Evolutionary conservation across 2,797 vertebrate species (phyloP).

Genomic region (Antrozous pallidus): DNA sequence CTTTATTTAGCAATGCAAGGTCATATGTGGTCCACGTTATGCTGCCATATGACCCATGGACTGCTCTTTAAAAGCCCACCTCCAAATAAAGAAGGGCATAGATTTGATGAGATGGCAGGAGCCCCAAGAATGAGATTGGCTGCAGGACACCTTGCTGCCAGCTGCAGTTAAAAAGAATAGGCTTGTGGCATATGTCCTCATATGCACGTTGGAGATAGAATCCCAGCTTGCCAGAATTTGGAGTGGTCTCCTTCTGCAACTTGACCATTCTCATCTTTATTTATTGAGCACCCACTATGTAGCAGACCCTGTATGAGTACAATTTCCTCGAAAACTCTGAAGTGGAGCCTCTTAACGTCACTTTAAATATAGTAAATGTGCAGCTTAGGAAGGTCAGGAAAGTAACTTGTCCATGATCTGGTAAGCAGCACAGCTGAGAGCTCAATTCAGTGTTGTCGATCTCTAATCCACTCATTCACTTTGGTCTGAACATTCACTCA

Average conservation of each 20-base stretch:
- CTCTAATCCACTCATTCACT: background rate
- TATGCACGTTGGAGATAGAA: background rate
- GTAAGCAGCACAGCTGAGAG: background rate
- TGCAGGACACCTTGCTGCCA: background rate
- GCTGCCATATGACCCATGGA: background rate
- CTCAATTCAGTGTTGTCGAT: background rate
- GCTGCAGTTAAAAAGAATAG: background rate
- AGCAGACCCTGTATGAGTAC: background rate
- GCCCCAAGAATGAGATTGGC: background rate
- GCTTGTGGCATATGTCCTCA: background rate
- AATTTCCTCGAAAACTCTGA: background rate
- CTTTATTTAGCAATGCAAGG: background rate
- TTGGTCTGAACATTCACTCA: background rate
- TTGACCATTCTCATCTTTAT: background rate
- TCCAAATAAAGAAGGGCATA: background rate
- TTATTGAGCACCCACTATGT: background rate
- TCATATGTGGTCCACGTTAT: background rate
- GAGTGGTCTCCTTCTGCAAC: background rate
- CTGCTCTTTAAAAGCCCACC: background rate
- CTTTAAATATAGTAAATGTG: background rate
- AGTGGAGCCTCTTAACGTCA: background rate
- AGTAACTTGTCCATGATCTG: background rate
- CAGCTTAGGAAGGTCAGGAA: background rate
- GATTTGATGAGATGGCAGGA: background rate
- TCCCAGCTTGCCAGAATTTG: background rate